Percentiles rank a stretch among this genome's conserved stretches.
Evolutionary conservation across 2,888 invertebrate genomes (phyloP).

Genomic region (Sphecodes monilicornis): DNA sequence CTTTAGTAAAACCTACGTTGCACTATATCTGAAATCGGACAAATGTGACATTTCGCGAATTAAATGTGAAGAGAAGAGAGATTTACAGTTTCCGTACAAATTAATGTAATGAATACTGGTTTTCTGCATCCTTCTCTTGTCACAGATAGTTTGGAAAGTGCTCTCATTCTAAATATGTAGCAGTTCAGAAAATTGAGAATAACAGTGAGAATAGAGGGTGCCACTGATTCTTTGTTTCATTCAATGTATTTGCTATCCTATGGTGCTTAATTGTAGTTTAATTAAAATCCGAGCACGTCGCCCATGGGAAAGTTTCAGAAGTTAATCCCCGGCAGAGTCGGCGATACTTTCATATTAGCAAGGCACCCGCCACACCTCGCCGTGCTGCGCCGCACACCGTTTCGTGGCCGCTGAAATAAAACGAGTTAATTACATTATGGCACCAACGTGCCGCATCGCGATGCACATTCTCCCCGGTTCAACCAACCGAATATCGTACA

Average conservation of each 20-base stretch:
- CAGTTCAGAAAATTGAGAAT: neutral
- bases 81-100: neutral
- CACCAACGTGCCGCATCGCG: conserved; percentile 34
- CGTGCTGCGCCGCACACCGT: conserved; percentile 51
- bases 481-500: conserved; percentile 2
- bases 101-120: neutral
- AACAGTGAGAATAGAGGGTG: neutral
- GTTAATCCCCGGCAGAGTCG: conserved; percentile 77
- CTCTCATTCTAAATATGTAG: no score
- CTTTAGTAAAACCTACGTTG: neutral
- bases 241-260: conserved; percentile 72
- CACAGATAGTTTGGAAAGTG: neutral
- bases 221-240: conserved; percentile 67
- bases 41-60: neutral
- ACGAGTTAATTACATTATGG: conserved; percentile 78
- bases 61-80: neutral
- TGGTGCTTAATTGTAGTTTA: conserved; percentile 78
- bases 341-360: conserved; percentile 79
- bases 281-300: conserved; percentile 77
- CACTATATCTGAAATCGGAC: neutral
- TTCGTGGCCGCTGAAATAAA: conserved; percentile 74
- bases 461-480: conserved; percentile 30
- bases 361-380: conserved; percentile 60
- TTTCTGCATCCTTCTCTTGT: neutral
- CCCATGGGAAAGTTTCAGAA: conserved; percentile 79